These are phyloP conservation scores for Calyptomena viridis DNA, from an alignment of 2,113 vertebrate genomes.

Conservation along the genomic window DNA sequence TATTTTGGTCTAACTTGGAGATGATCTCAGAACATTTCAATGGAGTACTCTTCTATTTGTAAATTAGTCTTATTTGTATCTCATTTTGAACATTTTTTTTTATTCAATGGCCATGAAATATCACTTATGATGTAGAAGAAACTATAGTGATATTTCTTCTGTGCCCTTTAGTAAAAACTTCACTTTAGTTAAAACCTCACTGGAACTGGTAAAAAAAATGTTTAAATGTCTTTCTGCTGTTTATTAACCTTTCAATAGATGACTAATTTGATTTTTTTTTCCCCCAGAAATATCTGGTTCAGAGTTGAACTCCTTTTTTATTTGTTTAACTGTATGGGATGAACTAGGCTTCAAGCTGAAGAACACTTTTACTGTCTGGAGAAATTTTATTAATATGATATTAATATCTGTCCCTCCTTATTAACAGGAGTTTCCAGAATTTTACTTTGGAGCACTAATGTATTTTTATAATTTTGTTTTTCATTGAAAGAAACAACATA, in stretches of 20 bases:
- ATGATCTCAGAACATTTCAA: neutral
- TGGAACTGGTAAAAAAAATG: neutral
- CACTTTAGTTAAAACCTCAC: neutral
- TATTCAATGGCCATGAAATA: neutral
- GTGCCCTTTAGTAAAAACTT: neutral
- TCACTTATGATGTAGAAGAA: neutral
- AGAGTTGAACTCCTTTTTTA: neutral
- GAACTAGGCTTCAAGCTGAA: neutral
- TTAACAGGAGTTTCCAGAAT: neutral
- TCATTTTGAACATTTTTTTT: neutral
- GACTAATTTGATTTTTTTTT: neutral
- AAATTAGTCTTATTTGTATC: neutral
- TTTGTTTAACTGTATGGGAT: neutral
- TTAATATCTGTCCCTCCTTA: neutral
- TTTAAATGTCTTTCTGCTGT: neutral
- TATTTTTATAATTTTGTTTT: neutral
- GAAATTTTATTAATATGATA: neutral
- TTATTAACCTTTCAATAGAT: neutral
- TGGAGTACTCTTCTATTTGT: neutral
- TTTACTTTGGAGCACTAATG: neutral
- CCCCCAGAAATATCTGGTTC: neutral
- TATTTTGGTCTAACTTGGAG: neutral
- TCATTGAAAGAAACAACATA: neutral
- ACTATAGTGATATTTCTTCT: neutral
- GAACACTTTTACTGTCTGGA: neutral